Conservation (phyloP, 1,140 invertebrate genomes). For the Hormaphis cornu region DNA sequence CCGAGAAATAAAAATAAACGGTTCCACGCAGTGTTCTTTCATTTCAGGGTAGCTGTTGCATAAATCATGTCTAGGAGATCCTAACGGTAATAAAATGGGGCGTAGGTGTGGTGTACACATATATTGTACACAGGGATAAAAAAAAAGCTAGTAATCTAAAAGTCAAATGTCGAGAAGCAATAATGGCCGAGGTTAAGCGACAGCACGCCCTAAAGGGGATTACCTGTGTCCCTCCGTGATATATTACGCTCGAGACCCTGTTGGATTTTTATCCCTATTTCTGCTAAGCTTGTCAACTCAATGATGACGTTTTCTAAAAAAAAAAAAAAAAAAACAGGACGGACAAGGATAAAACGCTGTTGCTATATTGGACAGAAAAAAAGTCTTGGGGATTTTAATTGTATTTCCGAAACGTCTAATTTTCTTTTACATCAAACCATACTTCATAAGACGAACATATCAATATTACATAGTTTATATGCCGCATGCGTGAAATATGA, state of each 20-base stretch:
- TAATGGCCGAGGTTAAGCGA: constrained; percentile 31
- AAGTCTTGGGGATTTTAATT: too few species aligned
- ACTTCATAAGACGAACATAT: too few species aligned
- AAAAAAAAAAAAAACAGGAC: background rate
- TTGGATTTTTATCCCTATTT: constrained; percentile 29
- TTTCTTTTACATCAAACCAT: too few species aligned
- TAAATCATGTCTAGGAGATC: constrained; percentile 19
- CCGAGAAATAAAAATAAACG: constrained; percentile 5
- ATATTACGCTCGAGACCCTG: constrained; percentile 24
- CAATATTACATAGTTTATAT: too few species aligned
- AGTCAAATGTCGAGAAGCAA: constrained; percentile 32
- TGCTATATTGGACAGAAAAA: background rate
- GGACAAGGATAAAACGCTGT: background rate
- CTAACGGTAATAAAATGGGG: constrained; percentile 16
- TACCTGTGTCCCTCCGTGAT: constrained; percentile 28
- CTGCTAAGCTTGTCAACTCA: constrained; percentile 23
- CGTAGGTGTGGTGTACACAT: too few species aligned
- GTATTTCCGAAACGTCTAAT: too few species aligned
- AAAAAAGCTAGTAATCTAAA: constrained; percentile 24
- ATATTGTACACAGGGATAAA: constrained; percentile 16
- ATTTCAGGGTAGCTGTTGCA: background rate
- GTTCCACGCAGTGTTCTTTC: background rate
- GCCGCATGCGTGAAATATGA: too few species aligned
- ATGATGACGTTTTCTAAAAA: constrained; percentile 8
- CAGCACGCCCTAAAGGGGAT: constrained; percentile 27